Percentiles rank a stretch among this genome's conserved stretches.
Conservation (phyloP, 2,797 vertebrate genomes). For the Ptychobarbus kaznakovi region DNA sequence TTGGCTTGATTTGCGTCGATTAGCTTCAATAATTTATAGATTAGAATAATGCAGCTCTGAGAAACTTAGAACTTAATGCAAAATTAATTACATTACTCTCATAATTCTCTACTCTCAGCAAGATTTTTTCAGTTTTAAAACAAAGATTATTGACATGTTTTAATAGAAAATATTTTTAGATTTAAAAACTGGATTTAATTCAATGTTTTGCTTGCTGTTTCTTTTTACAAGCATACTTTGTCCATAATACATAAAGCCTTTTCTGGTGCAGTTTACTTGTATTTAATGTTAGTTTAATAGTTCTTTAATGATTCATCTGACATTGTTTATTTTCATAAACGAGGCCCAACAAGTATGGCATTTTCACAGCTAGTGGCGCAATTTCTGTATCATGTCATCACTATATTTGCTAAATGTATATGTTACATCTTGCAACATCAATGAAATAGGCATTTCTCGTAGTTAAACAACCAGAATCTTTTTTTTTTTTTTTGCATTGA, state of each 20-base stretch:
- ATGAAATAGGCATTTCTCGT: not conserved
- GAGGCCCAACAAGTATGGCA: not conserved
- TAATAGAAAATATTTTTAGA: not conserved
- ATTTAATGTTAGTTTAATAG: not conserved
- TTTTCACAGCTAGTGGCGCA: not conserved
- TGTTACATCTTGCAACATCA: not conserved
- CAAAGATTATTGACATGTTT: not conserved
- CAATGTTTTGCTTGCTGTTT: not conserved
- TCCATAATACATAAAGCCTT: not conserved
- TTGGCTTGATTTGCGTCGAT: not conserved
- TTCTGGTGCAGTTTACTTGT: not conserved
- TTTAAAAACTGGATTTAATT: not conserved
- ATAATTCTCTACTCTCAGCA: too few relatives aligned
- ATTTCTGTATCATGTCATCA: not conserved
- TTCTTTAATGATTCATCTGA: not conserved
- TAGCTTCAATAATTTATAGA: conserved; percentile 5
- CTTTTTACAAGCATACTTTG: not conserved
- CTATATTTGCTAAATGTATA: not conserved
- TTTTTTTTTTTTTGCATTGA: not conserved
- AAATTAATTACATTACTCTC: not conserved
- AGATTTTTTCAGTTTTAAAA: not conserved
- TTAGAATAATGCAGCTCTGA: not conserved
- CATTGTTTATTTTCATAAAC: not conserved
- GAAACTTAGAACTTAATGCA: not conserved
- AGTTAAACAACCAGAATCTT: not conserved